Evolutionary conservation across 1,140 invertebrate species (phyloP), one percentile per base, ranked within the genome.

Genomic region (Anoplolepis gracilipes): DNA sequence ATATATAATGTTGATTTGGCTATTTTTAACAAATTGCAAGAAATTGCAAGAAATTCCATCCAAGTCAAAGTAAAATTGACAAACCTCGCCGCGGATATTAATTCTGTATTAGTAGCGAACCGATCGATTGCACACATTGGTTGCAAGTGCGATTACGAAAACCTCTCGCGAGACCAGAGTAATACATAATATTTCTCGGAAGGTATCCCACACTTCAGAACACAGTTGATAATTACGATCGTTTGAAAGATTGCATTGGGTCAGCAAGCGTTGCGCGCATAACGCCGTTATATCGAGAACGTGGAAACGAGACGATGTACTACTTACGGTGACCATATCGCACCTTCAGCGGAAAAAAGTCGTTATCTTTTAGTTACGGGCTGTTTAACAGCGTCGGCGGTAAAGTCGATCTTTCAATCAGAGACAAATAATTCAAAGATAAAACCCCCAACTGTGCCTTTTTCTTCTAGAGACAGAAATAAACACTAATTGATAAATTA

Each of bases 131-230:
- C 67, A n/a, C 13, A 73, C 28, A 28, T 73, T 49, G 46, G 53
- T 82, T 55, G 67, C 65, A 61, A 82, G 46, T 82, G 53, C 67
- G 53, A 82, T 82, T 82, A 73, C 78, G 78, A 72, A 81, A 81
- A 59, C 49, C 16, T 25, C 11, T 49, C 77, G 78, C 49, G 64
- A 57, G 65, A 72, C 49, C 33, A 53, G 78, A 72, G 67, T 22
- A 73, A 73, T 42, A 11, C 39, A 13, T 82, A 82, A 82, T 82
- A 82, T 82, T 82, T 82, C 78, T 82, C 78, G 67, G 67, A 82
- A 82, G 78, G 67, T 82, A 82, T 82, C 78, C 78, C 78, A 82
- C 78, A 82, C 78, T 73, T 82, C 67, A 67, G 53, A 61, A 59
- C 78, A 61, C 53, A 36, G 25, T 39, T 82, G 78, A 82, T 82